Base-by-base conservation (phyloP, 2,113 vertebrate genomes). In the Spilogale gracilis region DNA sequence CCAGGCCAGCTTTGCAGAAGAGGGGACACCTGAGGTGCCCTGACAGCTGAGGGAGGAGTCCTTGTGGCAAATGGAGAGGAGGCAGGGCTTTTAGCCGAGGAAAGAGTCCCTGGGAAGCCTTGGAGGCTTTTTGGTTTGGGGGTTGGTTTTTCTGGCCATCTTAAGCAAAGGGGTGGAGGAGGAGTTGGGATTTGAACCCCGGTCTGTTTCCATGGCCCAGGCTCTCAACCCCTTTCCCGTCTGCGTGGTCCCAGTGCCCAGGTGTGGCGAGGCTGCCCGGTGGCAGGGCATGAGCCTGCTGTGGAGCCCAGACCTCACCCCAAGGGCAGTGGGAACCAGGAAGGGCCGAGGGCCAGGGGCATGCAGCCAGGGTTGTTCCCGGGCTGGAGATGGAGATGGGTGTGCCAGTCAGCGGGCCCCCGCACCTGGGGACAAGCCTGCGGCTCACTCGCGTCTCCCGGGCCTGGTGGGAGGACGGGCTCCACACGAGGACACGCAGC, bases 51-150 rank as follows among this genome's bases (percentile, higher is more conserved):
- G 30, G 60, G 38, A 48, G 32, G n/a, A 6, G 16, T 10, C 14
- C 1, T 6, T 14, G n/a, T 48, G 32, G 84, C 38, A 18, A 4
- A 1, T 9, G 7, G 32, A 5, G 10, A 25, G 10, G 67, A 32
- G 13, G 10, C 60, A 1, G 17, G 60, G 43, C 7, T 9, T 32
- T 38, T 8, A 9, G 25, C 17, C 9, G 25, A 58, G 32, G n/a
- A 67, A 13, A 1, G 0, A 5, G n/a, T 27, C 61, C 3, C 0
- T 0, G 0, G 4, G 67, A 63, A 63, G 3, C 45, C 0, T 1
- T 17, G 63, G 27, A 3, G 45, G 14, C 12, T 48, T 45, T 38
- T 27, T 11, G 52, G 6, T 69, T 32, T 45, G 6, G 76, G 30
- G 2, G 0, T 52, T 52, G 79, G 32, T 20, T 30, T 30, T 50